phyloP scores from a whole-genome alignment of 2,888 invertebrate genomes.

The Miltochrista miniata region DNA sequence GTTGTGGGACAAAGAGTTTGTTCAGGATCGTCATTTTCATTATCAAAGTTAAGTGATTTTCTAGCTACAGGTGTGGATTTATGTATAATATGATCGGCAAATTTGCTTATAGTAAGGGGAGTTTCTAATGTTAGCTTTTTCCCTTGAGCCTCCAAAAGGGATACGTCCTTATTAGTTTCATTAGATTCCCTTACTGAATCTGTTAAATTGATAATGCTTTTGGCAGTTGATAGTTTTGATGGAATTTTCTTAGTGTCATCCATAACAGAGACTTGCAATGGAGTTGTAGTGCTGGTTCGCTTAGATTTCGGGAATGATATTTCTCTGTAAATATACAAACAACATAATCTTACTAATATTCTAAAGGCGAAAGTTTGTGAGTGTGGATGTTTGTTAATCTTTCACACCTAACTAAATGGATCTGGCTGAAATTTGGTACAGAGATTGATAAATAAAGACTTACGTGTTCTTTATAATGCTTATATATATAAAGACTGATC shows the following conservation, averaged over 20 bases:
- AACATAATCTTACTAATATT: no score
- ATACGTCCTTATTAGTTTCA: slow-evolving; percentile 43
- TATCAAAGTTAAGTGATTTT: slow-evolving; percentile 67
- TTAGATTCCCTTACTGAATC: slow-evolving; percentile 47
- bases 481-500: no score
- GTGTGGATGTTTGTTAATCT: no score
- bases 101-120: slow-evolving; percentile 65
- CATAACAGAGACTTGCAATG: slow-evolving; percentile 32
- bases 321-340: slow-evolving; percentile 43
- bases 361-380: no score
- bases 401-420: no score
- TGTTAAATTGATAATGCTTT: slow-evolving; percentile 53
- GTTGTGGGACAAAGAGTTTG: slow-evolving; percentile 59
- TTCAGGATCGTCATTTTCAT: slow-evolving; percentile 50
- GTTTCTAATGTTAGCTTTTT: slow-evolving; percentile 54
- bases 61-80: slow-evolving; percentile 73
- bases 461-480: no score
- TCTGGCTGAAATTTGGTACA: no score
- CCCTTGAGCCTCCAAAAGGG: slow-evolving; percentile 39
- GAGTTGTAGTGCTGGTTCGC: slow-evolving; percentile 35
- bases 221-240: slow-evolving; percentile 25
- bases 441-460: not conserved
- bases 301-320: slow-evolving; percentile 52
- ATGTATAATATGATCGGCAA: slow-evolving; percentile 63
- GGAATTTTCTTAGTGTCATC: slow-evolving; percentile 24